Base-by-base conservation (phyloP, 1,140 invertebrate genomes). In the Tachypleus tridentatus region DNA sequence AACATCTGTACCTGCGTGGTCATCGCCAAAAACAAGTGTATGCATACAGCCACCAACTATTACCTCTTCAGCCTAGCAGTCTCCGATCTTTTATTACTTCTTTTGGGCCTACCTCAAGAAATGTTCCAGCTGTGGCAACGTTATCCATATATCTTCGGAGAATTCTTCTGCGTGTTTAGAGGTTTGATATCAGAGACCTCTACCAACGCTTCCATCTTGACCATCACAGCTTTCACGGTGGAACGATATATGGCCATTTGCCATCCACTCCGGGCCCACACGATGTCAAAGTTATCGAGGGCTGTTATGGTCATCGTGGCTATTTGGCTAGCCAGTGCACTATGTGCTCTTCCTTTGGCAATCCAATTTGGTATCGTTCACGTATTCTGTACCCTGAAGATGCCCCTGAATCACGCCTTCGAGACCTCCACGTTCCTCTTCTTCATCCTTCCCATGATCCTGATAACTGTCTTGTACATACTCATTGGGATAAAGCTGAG, bases 201-300 rank as follows among this genome's bases (percentile, higher is more conserved):
- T 0, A 89, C 91, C 4, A 93, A 96, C 75, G 93, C 93, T 0
- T 94, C 93, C 1, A 88, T 97, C 0, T 79, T 97, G 58, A 93
- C 89, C 7, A 94, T 94, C 58, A 91, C 89, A 0, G 89, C 91
- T 4, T 98, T 98, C 77, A 97, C 94, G 0, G 84, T 95, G 4
- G 94, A 98, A 76, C 78, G 94, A 62, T 98, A 97, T 76, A 83
- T 97, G 47, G 93, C 92, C 9, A 95, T 97, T 69, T 95, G 92
- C 76, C 87, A 93, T 75, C 93, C 93, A 0, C 87, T 96, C 69
- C 69, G 73, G 64, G 73, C 77, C 4, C 78, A 80, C 64, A 76
- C 74, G 29, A 73, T 79, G 62, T 77, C 77, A 0, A 73, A 72
- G 29, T 70, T 79, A 9, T 75, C 75, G 5, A 73, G 80, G 50